Evolutionary conservation across 2,797 vertebrate species (phyloP).

Genomic region (Neosalanx taihuensis): DNA sequence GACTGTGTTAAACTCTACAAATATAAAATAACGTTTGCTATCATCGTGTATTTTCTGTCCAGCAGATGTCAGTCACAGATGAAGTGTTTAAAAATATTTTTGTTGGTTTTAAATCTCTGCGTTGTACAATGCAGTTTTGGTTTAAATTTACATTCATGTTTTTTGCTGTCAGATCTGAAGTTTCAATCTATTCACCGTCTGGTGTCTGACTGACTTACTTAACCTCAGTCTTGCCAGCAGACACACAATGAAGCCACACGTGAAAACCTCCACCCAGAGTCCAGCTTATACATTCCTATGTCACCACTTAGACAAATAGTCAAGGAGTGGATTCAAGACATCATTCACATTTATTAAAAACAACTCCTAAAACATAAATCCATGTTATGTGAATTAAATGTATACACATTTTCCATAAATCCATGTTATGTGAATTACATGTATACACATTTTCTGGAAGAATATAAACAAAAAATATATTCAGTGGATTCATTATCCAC

Average conservation of each 20-base stretch:
- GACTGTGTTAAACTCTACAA: constrained; percentile 1
- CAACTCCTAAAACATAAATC: constrained; percentile 18
- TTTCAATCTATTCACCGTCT: not conserved
- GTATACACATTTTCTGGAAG: not conserved
- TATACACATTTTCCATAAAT: too few species aligned
- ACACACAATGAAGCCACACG: constrained; percentile 7
- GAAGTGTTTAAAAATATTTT: not conserved
- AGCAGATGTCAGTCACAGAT: constrained; percentile 59
- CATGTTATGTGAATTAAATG: not conserved
- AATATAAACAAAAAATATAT: constrained; percentile 29
- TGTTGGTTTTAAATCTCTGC: too few species aligned
- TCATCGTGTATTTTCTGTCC: constrained; percentile 31
- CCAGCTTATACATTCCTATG: not conserved
- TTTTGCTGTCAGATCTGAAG: constrained; percentile 4
- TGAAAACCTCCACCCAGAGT: not conserved
- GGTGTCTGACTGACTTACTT: constrained; percentile 41
- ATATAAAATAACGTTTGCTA: constrained; percentile 52
- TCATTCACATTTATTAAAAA: constrained; percentile 47
- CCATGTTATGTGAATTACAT: not conserved
- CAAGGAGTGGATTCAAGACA: not conserved
- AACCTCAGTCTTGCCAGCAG: constrained; percentile 48
- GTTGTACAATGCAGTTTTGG: too few species aligned
- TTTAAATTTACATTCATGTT: constrained; percentile 3
- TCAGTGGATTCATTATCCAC: constrained; percentile 12
- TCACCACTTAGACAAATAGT: constrained; percentile 13